phyloP scores from a whole-genome alignment of 2,113 vertebrate genomes.

The Fulica atra region DNA sequence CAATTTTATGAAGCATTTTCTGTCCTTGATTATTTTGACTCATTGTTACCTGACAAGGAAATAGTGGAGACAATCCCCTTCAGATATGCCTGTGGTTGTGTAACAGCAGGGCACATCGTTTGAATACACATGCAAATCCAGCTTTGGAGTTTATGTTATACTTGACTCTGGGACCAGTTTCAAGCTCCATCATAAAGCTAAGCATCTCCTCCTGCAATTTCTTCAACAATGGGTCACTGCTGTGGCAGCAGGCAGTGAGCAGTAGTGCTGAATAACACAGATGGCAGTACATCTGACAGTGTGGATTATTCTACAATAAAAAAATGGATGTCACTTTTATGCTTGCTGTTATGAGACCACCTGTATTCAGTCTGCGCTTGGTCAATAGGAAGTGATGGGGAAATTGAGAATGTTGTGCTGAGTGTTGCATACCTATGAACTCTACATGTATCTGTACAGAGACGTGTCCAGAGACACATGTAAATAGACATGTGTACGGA shows the following conservation, averaged over 20 bases:
- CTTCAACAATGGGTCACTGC: slow-evolving; percentile 28
- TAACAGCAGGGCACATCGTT: slow-evolving; percentile 29
- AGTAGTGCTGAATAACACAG: slow-evolving; percentile 67
- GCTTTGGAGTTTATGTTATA: slow-evolving; percentile 58
- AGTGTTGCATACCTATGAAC: not conserved
- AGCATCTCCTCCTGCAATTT: slow-evolving; percentile 53
- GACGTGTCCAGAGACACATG: not conserved
- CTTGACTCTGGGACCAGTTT: slow-evolving; percentile 64
- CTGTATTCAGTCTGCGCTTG: slow-evolving; percentile 55
- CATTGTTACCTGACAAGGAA: slow-evolving; percentile 27
- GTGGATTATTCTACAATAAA: slow-evolving; percentile 68
- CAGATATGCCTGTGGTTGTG: slow-evolving; percentile 30
- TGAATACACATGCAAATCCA: not conserved
- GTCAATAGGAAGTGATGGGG: not conserved
- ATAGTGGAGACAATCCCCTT: not conserved
- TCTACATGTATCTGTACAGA: not conserved
- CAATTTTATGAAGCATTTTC: not conserved
- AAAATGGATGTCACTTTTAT: slow-evolving; percentile 72
- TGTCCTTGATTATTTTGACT: slow-evolving; percentile 29
- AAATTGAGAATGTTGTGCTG: not conserved
- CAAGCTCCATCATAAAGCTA: slow-evolving; percentile 59
- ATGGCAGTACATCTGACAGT: slow-evolving; percentile 72
- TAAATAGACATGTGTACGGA: not conserved
- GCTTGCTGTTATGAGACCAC: slow-evolving; percentile 65
- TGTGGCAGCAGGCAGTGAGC: slow-evolving; percentile 64